These are phyloP conservation scores for Podocnemis expansa DNA, from an alignment of 2,113 vertebrate genomes.

Conservation along the genomic window DNA sequence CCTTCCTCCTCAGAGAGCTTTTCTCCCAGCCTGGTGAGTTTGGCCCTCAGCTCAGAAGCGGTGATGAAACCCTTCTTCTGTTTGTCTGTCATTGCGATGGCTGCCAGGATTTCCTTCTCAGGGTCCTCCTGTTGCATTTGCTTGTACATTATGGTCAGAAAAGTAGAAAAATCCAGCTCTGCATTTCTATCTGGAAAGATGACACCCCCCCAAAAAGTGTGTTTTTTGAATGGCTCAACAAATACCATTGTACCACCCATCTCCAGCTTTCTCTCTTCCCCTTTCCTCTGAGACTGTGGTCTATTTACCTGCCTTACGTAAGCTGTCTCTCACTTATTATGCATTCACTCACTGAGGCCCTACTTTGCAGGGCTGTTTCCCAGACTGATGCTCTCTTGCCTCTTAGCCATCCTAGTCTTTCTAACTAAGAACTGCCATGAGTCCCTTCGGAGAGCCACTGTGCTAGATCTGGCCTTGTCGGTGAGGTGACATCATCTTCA, in stretches of 20 bases:
- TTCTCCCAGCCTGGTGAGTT: conserved; percentile 91
- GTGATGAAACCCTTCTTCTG: conserved; percentile 87
- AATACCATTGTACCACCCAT: background rate
- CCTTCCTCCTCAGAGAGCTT: conserved; percentile 92
- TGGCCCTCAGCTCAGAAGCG: conserved; percentile 85
- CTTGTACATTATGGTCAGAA: conserved; percentile 92
- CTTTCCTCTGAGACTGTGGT: accelerated
- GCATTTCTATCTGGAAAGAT: conserved; percentile 77
- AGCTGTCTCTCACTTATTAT: background rate
- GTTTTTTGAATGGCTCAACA: accelerated
- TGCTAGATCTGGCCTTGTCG: background rate
- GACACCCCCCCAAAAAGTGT: background rate
- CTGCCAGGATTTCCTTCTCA: conserved; percentile 87
- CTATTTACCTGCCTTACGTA: too few species aligned
- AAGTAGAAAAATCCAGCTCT: conserved; percentile 95
- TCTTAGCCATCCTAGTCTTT: background rate
- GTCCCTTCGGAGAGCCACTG: background rate
- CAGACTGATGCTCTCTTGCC: background rate
- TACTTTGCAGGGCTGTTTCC: background rate
- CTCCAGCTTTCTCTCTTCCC: background rate
- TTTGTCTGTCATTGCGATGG: conserved; percentile 91
- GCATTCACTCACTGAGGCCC: background rate
- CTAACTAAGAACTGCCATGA: background rate
- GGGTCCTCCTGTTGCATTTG: conserved; percentile 94
- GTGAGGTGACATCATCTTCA: background rate